These are phyloP conservation scores for Colostygia pectinataria DNA, from an alignment of 2,888 invertebrate species.

Conservation along the genomic window DNA sequence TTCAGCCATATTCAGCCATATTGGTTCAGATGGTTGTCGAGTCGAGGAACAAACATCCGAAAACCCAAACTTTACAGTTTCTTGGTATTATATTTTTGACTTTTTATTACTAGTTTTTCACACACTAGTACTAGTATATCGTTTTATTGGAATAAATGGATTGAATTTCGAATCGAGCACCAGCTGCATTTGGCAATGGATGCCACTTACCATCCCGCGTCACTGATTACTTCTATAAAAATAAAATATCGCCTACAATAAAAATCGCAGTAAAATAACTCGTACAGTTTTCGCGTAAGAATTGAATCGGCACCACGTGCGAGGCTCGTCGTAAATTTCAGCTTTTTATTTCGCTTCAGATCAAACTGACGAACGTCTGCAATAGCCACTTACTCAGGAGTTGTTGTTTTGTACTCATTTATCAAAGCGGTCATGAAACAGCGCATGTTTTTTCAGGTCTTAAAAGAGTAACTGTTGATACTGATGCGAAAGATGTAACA, in stretches of 20 bases:
- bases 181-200: not conserved
- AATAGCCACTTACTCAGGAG: conserved; percentile 16
- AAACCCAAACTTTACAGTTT: too few relatives aligned
- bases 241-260: conserved; percentile 22
- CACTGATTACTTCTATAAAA: conserved; percentile 21
- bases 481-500: too few relatives aligned
- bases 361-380: conserved; percentile 32
- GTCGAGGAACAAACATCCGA: too few relatives aligned
- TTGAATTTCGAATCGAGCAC: too few relatives aligned
- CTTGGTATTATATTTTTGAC: too few relatives aligned
- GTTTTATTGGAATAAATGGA: too few relatives aligned
- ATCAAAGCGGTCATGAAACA: conserved; percentile 22
- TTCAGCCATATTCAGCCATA: too few relatives aligned
- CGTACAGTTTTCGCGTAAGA: conserved; percentile 11
- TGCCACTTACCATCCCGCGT: not conserved
- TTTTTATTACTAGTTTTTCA: too few relatives aligned
- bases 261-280: conserved; percentile 19
- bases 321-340: conserved; percentile 29
- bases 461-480: conserved; percentile 6
- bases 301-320: conserved; percentile 30
- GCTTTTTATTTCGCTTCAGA: conserved; percentile 27
- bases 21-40: too few relatives aligned
- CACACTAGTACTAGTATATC: too few relatives aligned
- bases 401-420: conserved; percentile 29
- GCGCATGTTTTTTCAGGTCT: conserved; percentile 1